Percentiles rank a stretch among this genome's conserved stretches.
Conservation (phyloP, 2,888 invertebrate genomes). For the Leptopilina myrica region DNA sequence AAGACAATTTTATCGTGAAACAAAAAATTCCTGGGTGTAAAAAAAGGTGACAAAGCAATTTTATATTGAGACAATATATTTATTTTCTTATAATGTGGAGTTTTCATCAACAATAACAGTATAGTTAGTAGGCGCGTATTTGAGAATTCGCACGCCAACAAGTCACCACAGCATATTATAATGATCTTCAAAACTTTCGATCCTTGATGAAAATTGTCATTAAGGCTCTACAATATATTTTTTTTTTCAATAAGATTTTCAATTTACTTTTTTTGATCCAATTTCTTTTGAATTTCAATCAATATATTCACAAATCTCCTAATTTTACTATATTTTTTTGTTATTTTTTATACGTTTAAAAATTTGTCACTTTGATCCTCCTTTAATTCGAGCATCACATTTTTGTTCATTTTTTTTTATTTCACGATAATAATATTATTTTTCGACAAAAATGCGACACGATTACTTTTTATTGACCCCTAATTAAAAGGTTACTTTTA, state of each 20-base stretch:
- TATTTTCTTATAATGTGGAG: conserved; percentile 76
- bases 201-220: conserved; percentile 32
- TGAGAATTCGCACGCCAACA: conserved; percentile 75
- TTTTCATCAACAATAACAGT: conserved; percentile 76
- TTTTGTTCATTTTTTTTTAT: neutral
- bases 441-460: conserved; percentile 27
- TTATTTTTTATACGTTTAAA: conserved; percentile 9
- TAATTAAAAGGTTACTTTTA: conserved; percentile 1
- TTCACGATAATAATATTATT: conserved; percentile 26
- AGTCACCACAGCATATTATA: conserved; percentile 52
- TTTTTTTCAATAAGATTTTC: neutral
- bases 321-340: neutral
- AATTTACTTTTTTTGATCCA: neutral
- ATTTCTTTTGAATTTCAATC: neutral
- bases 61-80: conserved; percentile 74
- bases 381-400: conserved; percentile 32
- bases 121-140: conserved; percentile 73
- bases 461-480: neutral
- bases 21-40: neutral
- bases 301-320: conserved; percentile 2
- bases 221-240: neutral
- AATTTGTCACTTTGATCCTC: conserved; percentile 20
- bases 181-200: conserved; percentile 14
- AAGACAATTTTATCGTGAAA: neutral
- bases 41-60: conserved; percentile 27